Evolutionary conservation across 2,113 vertebrate genomes (phyloP).

Genomic region (Rissa tridactyla): DNA sequence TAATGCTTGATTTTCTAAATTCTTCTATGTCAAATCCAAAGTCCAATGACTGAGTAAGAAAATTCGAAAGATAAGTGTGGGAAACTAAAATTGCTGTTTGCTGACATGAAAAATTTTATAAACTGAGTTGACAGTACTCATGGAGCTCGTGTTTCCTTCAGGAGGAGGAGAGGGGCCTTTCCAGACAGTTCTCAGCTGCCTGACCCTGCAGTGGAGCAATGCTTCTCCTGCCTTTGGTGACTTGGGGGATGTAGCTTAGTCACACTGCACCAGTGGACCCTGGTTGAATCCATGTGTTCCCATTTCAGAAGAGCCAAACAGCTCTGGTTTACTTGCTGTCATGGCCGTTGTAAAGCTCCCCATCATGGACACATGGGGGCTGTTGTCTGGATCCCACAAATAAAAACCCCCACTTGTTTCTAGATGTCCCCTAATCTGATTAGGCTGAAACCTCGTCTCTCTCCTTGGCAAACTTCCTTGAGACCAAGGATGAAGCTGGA

Average conservation of each 20-base stretch:
- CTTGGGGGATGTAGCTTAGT: not conserved
- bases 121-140: not conserved
- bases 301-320: not conserved
- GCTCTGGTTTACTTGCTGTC: not conserved
- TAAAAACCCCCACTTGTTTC: not conserved
- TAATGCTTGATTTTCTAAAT: not conserved
- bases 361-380: not conserved
- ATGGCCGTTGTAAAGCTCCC: not conserved
- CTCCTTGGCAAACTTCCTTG: not conserved
- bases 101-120: not conserved
- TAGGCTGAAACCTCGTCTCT: not conserved
- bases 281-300: not conserved
- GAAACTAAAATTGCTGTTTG: not conserved
- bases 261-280: fast-evolving
- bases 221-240: not conserved
- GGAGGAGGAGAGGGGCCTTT: not conserved
- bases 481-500: not conserved
- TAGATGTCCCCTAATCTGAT: not conserved
- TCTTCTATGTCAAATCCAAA: not conserved
- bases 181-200: not conserved
- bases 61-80: not conserved
- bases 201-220: too few relatives aligned
- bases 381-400: not conserved
- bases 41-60: not conserved
- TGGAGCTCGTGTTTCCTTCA: not conserved